Evolutionary conservation across 2,888 invertebrate genomes (phyloP).

Genomic region (Melolontha melolontha): DNA sequence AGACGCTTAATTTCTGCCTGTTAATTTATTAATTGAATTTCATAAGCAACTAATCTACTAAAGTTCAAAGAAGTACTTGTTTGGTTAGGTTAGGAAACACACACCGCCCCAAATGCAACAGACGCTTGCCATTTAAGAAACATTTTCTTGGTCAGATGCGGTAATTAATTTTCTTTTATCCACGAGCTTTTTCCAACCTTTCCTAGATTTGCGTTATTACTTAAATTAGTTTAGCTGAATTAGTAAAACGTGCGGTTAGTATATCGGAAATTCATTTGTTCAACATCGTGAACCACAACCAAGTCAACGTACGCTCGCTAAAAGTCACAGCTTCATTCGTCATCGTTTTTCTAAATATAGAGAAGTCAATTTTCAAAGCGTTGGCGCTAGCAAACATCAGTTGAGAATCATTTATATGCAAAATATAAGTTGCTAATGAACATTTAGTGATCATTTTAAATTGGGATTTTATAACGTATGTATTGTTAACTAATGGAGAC

Average conservation of each 20-base stretch:
- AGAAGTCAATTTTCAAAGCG: conserved; percentile 18
- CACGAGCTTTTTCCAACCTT: neutral
- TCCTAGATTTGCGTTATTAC: neutral
- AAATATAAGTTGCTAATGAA: conserved; percentile 1
- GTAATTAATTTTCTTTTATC: neutral
- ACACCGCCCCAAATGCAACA: no score
- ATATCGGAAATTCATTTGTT: conserved; percentile 34
- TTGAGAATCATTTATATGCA: conserved; percentile 15
- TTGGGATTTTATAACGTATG: no score
- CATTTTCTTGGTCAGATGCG: no score
- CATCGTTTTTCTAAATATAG: conserved; percentile 26
- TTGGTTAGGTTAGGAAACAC: no score
- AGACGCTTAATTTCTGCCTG: no score
- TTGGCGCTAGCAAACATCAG: conserved; percentile 6
- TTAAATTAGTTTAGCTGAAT: neutral
- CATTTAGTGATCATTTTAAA: conserved; percentile 8
- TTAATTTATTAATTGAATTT: no score
- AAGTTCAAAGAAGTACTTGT: no score
- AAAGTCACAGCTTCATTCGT: conserved; percentile 34
- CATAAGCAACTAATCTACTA: no score
- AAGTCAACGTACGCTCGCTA: conserved; percentile 34
- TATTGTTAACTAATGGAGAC: no score
- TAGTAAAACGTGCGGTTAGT: neutral
- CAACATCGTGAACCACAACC: conserved; percentile 39
- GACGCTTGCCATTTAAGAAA: no score